A percentile compares a stretch with the other conserved stretches of the same genome.
Evolutionary conservation across 1,140 invertebrate species (phyloP).

Genomic region (silkworm (Bombyx mori)): DNA sequence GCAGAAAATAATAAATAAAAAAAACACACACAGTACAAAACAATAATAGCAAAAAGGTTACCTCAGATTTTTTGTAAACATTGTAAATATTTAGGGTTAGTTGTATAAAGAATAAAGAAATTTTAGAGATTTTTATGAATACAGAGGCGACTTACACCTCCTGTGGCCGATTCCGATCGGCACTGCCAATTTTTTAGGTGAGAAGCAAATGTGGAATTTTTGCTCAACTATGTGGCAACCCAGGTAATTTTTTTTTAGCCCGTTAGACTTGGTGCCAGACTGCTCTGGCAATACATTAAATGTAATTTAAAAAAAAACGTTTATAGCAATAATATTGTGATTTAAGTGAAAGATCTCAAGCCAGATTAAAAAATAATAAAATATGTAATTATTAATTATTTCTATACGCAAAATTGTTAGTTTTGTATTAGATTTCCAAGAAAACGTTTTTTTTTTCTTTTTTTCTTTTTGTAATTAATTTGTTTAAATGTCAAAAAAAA

Average conservation of each 20-base stretch:
- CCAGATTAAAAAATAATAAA: slow-evolving; percentile 22
- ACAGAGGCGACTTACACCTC: slow-evolving; percentile 27
- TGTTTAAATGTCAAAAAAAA: neutral
- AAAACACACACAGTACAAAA: slow-evolving; percentile 49
- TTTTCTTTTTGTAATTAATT: slow-evolving; percentile 8
- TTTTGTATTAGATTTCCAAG: too few relatives aligned
- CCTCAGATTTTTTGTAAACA: slow-evolving; percentile 57
- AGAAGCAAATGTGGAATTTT: slow-evolving; percentile 1
- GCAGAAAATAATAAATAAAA: slow-evolving; percentile 28
- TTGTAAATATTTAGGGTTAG: slow-evolving; percentile 49
- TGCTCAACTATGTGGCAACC: slow-evolving; percentile 7
- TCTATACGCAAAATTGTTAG: too few relatives aligned
- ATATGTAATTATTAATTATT: slow-evolving; percentile 10
- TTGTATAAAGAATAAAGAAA: slow-evolving; percentile 19
- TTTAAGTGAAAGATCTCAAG: slow-evolving; percentile 61
- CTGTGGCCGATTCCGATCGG: too few relatives aligned
- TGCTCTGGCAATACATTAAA: slow-evolving; percentile 34
- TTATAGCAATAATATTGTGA: slow-evolving; percentile 43
- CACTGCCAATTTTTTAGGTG: slow-evolving; percentile 8
- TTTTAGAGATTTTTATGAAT: slow-evolving; percentile 36
- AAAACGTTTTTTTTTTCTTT: slow-evolving; percentile 6
- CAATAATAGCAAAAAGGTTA: slow-evolving; percentile 36
- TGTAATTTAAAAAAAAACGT: slow-evolving; percentile 22
- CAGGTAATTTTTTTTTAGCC: neutral
- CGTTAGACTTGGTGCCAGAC: slow-evolving; percentile 13